Evolutionary conservation across 2,113 vertebrate species (phyloP).

Genomic region (Urocitellus parryii): DNA sequence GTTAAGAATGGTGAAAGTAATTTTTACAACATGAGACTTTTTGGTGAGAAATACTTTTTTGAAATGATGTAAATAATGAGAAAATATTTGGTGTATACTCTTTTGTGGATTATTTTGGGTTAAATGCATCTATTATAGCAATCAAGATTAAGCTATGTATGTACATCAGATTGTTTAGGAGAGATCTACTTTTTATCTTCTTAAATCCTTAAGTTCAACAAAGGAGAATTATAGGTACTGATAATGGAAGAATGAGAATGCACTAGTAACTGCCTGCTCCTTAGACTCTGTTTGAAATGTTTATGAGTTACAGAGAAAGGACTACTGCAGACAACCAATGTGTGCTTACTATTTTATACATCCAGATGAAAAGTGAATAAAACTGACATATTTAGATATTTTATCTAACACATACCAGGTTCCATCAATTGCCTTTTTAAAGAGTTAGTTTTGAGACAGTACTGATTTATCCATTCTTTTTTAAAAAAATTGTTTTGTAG

Average conservation of each 20-base stretch:
- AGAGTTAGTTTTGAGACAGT: constrained; percentile 26
- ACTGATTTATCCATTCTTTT: not conserved
- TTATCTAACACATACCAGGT: not conserved
- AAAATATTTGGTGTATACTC: constrained; percentile 53
- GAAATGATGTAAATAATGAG: constrained; percentile 49
- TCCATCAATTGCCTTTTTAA: constrained; percentile 18
- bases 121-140: constrained; percentile 48
- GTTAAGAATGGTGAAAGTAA: constrained; percentile 6
- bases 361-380: constrained; percentile 28
- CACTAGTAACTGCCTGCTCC: not conserved
- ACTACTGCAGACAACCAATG: not conserved
- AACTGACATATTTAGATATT: constrained; percentile 57
- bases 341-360: not conserved
- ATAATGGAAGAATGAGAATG: constrained; percentile 47
- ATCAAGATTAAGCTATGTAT: constrained; percentile 24
- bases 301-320: constrained; percentile 17
- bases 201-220: constrained; percentile 50
- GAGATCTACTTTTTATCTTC: constrained; percentile 23
- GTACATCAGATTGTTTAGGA: constrained; percentile 37
- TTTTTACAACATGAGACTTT: constrained; percentile 41
- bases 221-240: constrained; percentile 48
- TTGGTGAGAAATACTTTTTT: constrained; percentile 32
- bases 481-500: too few relatives aligned
- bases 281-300: not conserved
- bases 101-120: constrained; percentile 42